Evolutionary conservation across 2,888 invertebrate species (phyloP).

Genomic region (Anthophora plumipes): DNA sequence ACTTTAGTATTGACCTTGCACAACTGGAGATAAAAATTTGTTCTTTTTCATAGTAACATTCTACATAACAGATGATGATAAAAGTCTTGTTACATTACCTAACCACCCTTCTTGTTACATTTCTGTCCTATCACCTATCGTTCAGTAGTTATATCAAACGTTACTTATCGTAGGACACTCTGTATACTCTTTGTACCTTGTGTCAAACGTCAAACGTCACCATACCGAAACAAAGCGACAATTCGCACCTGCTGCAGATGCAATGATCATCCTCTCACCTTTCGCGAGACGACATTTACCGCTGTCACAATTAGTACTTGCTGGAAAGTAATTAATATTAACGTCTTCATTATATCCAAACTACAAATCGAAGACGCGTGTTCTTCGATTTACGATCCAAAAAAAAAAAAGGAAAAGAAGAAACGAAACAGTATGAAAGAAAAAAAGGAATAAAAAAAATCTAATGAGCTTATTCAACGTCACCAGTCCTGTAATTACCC

Average conservation of each 20-base stretch:
- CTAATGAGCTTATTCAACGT: conserved; percentile 83
- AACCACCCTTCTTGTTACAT: no score
- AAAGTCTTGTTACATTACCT: no score
- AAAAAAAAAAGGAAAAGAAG: background rate
- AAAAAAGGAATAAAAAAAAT: conserved; percentile 71
- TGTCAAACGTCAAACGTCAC: conserved; percentile 20
- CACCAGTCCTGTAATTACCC: conserved; percentile 83
- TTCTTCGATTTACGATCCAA: conserved; percentile 7
- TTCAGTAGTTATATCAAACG: no score
- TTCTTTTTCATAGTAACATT: no score
- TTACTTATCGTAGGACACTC: no score
- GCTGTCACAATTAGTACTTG: conserved; percentile 35
- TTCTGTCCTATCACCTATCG: no score
- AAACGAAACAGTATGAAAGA: conserved; percentile 19
- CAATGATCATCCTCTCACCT: conserved; percentile 8
- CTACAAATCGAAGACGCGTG: conserved; percentile 1
- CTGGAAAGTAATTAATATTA: conserved; percentile 66
- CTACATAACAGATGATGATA: no score
- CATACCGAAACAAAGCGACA: conserved; percentile 13
- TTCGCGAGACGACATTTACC: conserved; percentile 28
- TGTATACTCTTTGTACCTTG: no score
- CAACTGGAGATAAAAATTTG: no score
- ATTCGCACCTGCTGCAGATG: conserved; percentile 42
- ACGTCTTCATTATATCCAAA: conserved; percentile 35
- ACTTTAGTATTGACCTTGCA: no score